phyloP scores from a whole-genome alignment of 1,140 invertebrate species.

The Ceratoteleas bidentatus region DNA sequence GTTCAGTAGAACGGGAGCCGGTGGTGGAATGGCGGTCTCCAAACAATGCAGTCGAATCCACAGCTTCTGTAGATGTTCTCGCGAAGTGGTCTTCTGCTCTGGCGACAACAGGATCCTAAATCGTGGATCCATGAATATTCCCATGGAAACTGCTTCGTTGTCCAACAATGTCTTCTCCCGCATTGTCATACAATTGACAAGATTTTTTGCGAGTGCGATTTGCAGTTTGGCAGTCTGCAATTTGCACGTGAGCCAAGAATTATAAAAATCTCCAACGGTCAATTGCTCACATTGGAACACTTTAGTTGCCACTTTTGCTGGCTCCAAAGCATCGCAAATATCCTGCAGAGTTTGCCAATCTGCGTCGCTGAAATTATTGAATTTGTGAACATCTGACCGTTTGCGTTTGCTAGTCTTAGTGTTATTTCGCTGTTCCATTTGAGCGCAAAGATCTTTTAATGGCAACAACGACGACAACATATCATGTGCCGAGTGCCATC shows the following conservation, averaged over 20 bases:
- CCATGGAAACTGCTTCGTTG: constrained; percentile 2
- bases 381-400: no score
- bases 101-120: not conserved
- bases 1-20: no score
- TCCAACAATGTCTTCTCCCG: not conserved
- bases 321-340: constrained; percentile 1
- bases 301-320: constrained; percentile 14
- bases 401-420: no score
- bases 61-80: not conserved
- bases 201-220: not conserved
- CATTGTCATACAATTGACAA: constrained; percentile 4
- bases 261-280: constrained; percentile 6
- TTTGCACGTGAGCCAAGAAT: not conserved
- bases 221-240: not conserved
- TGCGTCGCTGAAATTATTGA: no score
- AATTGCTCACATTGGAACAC: constrained; percentile 1
- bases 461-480: constrained; percentile 2
- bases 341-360: not conserved
- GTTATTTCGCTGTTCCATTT: no score
- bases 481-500: constrained; percentile 10
- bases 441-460: no score
- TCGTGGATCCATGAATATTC: constrained; percentile 9
- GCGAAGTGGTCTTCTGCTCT: not conserved
- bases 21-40: not conserved
- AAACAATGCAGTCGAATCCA: constrained; percentile 1